Percentiles rank a stretch among this genome's conserved stretches.
Evolutionary conservation across 2,113 vertebrate genomes (phyloP).

Genomic region (Solenodon paradoxus): DNA sequence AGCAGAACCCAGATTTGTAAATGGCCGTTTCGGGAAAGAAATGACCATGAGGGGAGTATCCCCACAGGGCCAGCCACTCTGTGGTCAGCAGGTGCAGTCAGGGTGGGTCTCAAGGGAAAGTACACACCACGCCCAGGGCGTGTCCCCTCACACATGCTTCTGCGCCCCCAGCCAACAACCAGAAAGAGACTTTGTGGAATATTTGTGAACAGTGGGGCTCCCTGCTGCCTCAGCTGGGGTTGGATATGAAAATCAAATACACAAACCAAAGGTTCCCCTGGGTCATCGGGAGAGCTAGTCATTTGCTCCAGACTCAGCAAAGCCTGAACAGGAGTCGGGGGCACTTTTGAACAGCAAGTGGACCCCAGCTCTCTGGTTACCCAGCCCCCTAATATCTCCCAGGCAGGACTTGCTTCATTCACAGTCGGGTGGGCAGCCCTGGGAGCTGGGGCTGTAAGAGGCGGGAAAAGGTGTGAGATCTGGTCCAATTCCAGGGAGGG

Average conservation of each 20-base stretch:
- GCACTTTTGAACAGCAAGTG: background rate
- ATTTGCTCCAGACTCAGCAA: no score
- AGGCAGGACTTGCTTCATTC: background rate
- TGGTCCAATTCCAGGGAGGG: background rate
- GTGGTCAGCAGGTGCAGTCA: background rate
- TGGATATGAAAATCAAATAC: background rate
- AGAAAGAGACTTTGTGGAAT: background rate
- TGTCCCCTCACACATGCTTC: background rate
- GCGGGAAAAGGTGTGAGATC: background rate
- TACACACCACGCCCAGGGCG: background rate
- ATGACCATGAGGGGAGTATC: background rate
- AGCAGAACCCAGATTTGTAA: background rate
- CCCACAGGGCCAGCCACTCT: background rate
- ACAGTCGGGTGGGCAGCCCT: background rate
- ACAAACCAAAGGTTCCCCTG: background rate
- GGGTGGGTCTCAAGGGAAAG: background rate
- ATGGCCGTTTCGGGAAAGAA: background rate
- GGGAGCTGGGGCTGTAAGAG: background rate
- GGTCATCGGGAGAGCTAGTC: background rate
- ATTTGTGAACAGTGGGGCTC: no score
- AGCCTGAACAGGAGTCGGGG: background rate
- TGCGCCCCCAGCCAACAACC: background rate
- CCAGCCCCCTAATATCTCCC: background rate
- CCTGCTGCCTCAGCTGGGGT: background rate
- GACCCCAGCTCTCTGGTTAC: background rate